Base-by-base conservation (phyloP, 2,797 vertebrate species). In the Mormyrops attenuatus region DNA sequence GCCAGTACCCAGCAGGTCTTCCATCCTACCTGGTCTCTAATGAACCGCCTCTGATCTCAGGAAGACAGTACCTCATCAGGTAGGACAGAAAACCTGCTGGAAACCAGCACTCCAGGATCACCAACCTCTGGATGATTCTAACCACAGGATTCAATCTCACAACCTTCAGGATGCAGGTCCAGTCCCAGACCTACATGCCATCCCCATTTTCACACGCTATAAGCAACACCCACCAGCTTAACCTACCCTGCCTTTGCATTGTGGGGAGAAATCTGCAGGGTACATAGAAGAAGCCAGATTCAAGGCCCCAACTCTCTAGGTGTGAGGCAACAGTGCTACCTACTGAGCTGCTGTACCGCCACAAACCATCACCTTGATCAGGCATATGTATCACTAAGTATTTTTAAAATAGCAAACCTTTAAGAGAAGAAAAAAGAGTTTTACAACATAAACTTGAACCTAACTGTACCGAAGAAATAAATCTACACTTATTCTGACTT, bases 401-500 rank as follows among this genome's bases (percentile, higher is more conserved):
- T 44, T 85, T 85, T 85, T 26, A 6, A 50, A 57, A 87, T 15
- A 87, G 85, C 30, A 57, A 34, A 57, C 17, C 17, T 55, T 87
- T 30, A 57, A 57, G 4, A 15, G 22, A 30, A 53, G 26, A 66
- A 52, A 89, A 55, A 84, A 41, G 9, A 57, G 34, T 60, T 87
- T 57, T 53, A 57, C 53, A 60, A 87, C 52, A 87, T 57, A 44
- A 57, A 26, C 85, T 4, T 38, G 30, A 41, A 52, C 44, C n/a
- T 26, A 49, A 52, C 47, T 52, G 44, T 52, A 85, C 82, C n/a
- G 0, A 41, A 66, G 55, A 88, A 66, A 88, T 15, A 57, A 55
- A 60, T 80, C 69, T 55, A 44, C 44, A 22, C 34, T 88, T 82
- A 77, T 57, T 88, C 34, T 82, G 7, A 87, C 30, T 89, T 85